Base-by-base conservation (phyloP, 2,888 invertebrate genomes). In the Amiota communis region DNA sequence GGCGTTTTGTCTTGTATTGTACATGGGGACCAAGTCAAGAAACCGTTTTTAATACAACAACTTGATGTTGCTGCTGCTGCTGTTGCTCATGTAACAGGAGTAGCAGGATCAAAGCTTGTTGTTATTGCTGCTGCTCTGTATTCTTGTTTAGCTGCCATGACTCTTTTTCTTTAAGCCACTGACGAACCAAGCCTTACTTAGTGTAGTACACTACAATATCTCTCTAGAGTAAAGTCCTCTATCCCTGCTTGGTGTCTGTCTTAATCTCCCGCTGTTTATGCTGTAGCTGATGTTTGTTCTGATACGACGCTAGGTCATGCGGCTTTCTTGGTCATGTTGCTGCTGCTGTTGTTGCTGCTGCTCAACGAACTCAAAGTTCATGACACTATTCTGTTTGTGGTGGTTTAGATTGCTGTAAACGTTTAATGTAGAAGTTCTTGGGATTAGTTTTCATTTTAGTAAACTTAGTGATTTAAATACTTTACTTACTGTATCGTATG, bases 321-420 rank as follows among this genome's bases (percentile, higher is more conserved):
- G n/a, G 69, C 69, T 69, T 65, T 65, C 48, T 65, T 65, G 15
- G 8, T 59, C 4, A 20, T 65, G 47, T 65, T 65, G 15, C 17
- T 17, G 46, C 13, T 64, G 13, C 46, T n/a, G 20, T 10, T 46
- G 63, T 13, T 64, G 8, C 12, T 46, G 64, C 15, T 65, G 59
- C 59, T 17, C 72, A 76, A 75, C 78, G 75, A 76, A 77, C 76
- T 76, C 77, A 77, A 77, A 79, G 79, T 79, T 79, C 79, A 79
- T 78, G 78, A 80, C 78, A 78, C 77, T 77, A 76, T 76, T 77
- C 77, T 78, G 77, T 78, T 74, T 77, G 74, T 77, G 74, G 36
- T 36, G 77, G 76, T 77, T 80, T 77, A 77, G 74, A n/a, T 79
- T 78, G 77, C 75, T 77, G 77, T 77, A 77, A 78, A 78, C 61